Evolutionary conservation across 2,888 invertebrate species (phyloP).

Genomic region (Clitarchus hookeri): DNA sequence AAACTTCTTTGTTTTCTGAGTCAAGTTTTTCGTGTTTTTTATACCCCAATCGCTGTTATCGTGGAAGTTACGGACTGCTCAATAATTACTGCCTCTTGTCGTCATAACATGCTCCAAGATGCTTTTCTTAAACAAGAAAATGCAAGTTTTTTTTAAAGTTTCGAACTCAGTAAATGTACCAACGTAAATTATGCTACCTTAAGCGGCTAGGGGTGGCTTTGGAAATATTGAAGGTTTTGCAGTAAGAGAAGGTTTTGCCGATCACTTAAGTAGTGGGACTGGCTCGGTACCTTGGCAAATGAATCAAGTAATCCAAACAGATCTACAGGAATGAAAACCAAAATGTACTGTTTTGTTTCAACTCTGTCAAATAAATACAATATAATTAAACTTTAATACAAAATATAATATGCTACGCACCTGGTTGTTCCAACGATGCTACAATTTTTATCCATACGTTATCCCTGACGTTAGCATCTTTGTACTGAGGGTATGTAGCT

Average conservation of each 20-base stretch:
- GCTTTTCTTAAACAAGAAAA: not conserved
- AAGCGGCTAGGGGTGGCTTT: conserved; percentile 1
- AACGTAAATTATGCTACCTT: not conserved
- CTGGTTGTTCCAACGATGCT: no score
- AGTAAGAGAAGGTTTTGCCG: conserved; percentile 18
- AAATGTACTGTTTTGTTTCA: not conserved
- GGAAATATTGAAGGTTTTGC: conserved; percentile 6
- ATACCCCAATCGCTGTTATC: not conserved
- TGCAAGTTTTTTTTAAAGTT: not conserved
- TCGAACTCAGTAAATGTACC: not conserved
- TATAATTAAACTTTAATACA: no score
- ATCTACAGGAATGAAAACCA: conserved; percentile 17
- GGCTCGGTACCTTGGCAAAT: conserved; percentile 22
- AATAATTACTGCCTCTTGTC: not conserved
- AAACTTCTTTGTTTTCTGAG: not conserved
- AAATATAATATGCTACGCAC: no score
- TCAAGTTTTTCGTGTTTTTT: not conserved
- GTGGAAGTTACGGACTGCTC: not conserved
- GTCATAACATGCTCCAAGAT: not conserved
- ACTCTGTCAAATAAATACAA: no score
- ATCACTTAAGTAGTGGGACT: not conserved
- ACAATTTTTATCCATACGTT: not conserved
- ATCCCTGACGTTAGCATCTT: conserved; percentile 14
- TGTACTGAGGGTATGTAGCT: not conserved
- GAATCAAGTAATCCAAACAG: not conserved